Evolutionary conservation across 2,797 vertebrate genomes (phyloP).

Genomic region (Pogonophryne albipinna): DNA sequence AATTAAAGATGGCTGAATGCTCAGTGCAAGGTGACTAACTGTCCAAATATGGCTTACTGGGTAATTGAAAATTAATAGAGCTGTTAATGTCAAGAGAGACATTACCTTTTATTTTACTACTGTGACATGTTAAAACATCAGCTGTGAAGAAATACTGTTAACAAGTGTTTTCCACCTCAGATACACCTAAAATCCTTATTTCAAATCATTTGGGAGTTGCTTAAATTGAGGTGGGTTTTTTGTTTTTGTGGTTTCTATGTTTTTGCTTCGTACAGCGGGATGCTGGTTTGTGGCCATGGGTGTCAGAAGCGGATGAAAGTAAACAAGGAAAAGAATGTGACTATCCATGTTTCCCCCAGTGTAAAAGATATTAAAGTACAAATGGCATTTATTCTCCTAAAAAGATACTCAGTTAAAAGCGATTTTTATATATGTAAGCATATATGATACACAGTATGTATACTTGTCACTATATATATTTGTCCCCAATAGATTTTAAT

Average conservation of each 20-base stretch:
- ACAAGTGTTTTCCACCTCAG: neutral
- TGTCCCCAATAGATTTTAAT: neutral
- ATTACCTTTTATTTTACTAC: neutral
- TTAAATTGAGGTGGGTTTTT: too few species aligned
- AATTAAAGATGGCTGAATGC: neutral
- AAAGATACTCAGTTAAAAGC: slow-evolving; percentile 7
- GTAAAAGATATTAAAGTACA: slow-evolving; percentile 29
- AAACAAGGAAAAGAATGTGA: slow-evolving; percentile 22
- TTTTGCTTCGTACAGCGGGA: neutral
- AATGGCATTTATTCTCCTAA: slow-evolving; percentile 6
- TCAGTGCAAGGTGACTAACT: neutral
- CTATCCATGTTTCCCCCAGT: slow-evolving; percentile 31
- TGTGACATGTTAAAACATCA: neutral
- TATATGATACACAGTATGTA: neutral
- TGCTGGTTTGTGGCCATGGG: neutral
- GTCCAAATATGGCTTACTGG: neutral
- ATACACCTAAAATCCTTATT: slow-evolving; percentile 1
- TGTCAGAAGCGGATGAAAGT: slow-evolving; percentile 35
- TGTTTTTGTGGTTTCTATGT: neutral
- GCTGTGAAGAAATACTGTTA: neutral
- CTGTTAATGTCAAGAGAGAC: neutral
- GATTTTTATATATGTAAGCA: neutral
- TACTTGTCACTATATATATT: neutral
- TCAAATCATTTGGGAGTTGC: slow-evolving; percentile 1
- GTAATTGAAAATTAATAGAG: neutral